Evolutionary conservation across 2,888 invertebrate genomes (phyloP).

Genomic region (Sarcophaga subvicina): DNA sequence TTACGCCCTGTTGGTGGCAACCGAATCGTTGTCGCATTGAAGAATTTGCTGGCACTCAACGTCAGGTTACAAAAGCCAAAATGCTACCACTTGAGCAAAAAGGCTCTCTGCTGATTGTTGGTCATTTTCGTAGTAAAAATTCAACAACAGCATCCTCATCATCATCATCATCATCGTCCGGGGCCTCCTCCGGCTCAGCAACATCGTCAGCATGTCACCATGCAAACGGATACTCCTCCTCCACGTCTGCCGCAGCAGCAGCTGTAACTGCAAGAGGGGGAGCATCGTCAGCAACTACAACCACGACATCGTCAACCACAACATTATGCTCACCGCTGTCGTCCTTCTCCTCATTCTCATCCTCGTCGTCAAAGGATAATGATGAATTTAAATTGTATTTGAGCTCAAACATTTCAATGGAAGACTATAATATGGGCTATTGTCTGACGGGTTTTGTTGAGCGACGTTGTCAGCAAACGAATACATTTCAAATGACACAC

Average conservation of each 20-base stretch:
- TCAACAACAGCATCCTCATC: slow-evolving; percentile 34
- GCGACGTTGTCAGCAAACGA: slow-evolving; percentile 89
- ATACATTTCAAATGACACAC: slow-evolving; percentile 92
- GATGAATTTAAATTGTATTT: slow-evolving; percentile 91
- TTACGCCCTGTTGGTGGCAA: slow-evolving; percentile 94
- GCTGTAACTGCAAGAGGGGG: slow-evolving; percentile 4
- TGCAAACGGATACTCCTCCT: neutral
- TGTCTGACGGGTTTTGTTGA: slow-evolving; percentile 94
- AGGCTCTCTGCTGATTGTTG: slow-evolving; percentile 91
- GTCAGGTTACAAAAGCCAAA: slow-evolving; percentile 87
- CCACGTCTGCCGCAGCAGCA: slow-evolving; percentile 1
- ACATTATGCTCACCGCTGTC: slow-evolving; percentile 47
- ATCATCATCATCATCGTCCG: slow-evolving; percentile 11
- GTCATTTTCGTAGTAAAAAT: slow-evolving; percentile 82
- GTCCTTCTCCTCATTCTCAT: neutral
- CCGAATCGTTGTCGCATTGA: slow-evolving; percentile 91
- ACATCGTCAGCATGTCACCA: too few species aligned
- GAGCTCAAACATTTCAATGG: slow-evolving; percentile 91
- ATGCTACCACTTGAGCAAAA: slow-evolving; percentile 89
- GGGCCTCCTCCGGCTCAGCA: neutral
- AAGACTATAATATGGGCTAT: slow-evolving; percentile 95
- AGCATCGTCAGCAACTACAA: neutral
- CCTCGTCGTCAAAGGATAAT: slow-evolving; percentile 60
- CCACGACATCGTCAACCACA: slow-evolving; percentile 45
- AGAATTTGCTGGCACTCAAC: slow-evolving; percentile 87